Evolutionary conservation across 2,113 vertebrate species (phyloP).

Genomic region (Desmodus rotundus): DNA sequence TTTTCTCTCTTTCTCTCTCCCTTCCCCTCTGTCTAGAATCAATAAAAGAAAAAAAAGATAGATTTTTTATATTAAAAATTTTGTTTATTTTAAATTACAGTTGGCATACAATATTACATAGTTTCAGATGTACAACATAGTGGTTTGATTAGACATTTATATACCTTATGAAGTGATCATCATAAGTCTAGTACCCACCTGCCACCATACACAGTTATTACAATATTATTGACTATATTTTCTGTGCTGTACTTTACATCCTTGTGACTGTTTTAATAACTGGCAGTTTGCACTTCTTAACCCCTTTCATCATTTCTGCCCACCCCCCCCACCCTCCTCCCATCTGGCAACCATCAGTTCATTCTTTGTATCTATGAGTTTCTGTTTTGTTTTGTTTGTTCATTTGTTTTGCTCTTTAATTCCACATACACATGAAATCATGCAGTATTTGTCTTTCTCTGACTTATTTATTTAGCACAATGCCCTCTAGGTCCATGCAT

Average conservation of each 20-base stretch:
- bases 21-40: too few species aligned
- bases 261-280: background rate
- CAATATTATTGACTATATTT: background rate
- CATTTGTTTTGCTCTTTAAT: background rate
- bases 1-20: too few species aligned
- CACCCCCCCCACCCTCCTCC: background rate
- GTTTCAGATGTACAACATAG: background rate
- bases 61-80: background rate
- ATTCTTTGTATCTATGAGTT: background rate
- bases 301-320: background rate
- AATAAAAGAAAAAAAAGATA: too few species aligned
- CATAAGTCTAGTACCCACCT: background rate
- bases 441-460: background rate
- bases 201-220: background rate
- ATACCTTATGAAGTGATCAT: background rate
- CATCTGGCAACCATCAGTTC: background rate
- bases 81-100: background rate
- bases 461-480: background rate
- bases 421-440: background rate
- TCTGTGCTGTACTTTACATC: background rate
- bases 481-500: background rate
- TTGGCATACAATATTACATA: background rate
- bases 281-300: background rate
- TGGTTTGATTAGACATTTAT: background rate
- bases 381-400: background rate